A percentile compares a stretch with the other conserved stretches of the same genome.
Evolutionary conservation across 2,888 invertebrate genomes (phyloP).

Genomic region (Brachyopa scutellaris): DNA sequence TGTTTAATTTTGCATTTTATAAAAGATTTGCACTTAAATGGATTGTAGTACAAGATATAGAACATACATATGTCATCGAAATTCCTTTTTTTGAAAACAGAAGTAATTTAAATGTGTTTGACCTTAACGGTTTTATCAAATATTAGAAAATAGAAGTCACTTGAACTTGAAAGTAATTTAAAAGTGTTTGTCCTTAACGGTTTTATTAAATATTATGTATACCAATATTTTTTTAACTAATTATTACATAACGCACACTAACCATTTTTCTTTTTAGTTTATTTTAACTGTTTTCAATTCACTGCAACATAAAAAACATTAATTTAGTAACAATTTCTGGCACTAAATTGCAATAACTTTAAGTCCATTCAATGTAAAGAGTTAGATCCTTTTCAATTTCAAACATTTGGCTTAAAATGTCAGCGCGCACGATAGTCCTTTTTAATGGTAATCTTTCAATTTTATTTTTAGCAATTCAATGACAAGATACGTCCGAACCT

Average conservation of each 20-base stretch:
- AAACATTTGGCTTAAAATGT: background rate
- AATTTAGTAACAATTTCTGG: background rate
- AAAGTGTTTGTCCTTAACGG: background rate
- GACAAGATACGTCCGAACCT: slow-evolving; percentile 80
- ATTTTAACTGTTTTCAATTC: background rate
- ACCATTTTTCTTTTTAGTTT: slow-evolving; percentile 43
- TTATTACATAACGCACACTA: slow-evolving; percentile 44
- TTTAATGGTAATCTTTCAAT: slow-evolving; percentile 22
- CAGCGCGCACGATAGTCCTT: slow-evolving; percentile 30
- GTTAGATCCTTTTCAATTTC: background rate
- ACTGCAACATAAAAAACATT: slow-evolving; percentile 8
- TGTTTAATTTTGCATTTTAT: too few species aligned
- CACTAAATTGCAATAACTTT: background rate
- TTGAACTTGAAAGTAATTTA: too few species aligned
- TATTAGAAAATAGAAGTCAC: too few species aligned
- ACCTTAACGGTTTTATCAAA: too few species aligned
- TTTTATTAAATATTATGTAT: background rate
- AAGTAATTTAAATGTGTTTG: too few species aligned
- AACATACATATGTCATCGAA: too few species aligned
- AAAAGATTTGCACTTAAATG: too few species aligned
- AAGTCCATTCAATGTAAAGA: background rate
- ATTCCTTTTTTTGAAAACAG: too few species aligned
- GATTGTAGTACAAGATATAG: too few species aligned
- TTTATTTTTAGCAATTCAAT: slow-evolving; percentile 61
- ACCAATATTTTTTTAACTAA: background rate